Evolutionary conservation across 2,113 vertebrate genomes (phyloP).

Genomic region (Muntiacus muntjak): DNA sequence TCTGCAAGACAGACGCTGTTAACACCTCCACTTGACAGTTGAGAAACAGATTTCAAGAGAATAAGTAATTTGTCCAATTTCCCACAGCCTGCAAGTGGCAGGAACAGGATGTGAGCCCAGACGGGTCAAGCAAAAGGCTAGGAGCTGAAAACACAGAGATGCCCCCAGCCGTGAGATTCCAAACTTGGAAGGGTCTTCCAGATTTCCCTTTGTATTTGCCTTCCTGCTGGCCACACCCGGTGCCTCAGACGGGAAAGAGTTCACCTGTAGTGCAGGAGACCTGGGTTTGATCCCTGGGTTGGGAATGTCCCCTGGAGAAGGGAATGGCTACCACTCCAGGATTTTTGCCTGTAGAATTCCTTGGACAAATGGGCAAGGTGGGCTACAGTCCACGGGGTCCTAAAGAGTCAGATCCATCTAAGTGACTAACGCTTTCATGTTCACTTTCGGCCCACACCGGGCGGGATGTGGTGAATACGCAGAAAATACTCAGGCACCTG

Average conservation of each 20-base stretch:
- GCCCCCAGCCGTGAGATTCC: not conserved
- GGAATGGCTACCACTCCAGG: not conserved
- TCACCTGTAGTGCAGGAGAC: not conserved
- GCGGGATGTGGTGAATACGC: rapidly evolving
- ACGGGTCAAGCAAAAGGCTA: not conserved
- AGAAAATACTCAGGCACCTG: not conserved
- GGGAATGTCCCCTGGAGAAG: not conserved
- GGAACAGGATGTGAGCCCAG: not conserved
- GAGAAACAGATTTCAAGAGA: not conserved
- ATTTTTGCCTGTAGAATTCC: not conserved
- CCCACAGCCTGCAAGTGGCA: not conserved
- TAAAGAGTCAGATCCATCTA: not conserved
- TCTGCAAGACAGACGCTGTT: not conserved
- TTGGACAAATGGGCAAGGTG: not conserved
- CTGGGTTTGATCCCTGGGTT: not conserved
- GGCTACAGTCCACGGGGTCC: rapidly evolving
- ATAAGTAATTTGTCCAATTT: not conserved
- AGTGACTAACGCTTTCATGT: not conserved
- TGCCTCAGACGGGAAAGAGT: not conserved
- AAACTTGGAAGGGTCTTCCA: rapidly evolving
- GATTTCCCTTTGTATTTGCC: not conserved
- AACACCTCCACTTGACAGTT: not conserved
- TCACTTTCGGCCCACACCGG: not conserved
- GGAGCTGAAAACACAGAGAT: not conserved
- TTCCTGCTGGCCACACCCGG: not conserved